Base-by-base conservation (phyloP, 2,888 invertebrate species). In the Macroteleia sp. region DNA sequence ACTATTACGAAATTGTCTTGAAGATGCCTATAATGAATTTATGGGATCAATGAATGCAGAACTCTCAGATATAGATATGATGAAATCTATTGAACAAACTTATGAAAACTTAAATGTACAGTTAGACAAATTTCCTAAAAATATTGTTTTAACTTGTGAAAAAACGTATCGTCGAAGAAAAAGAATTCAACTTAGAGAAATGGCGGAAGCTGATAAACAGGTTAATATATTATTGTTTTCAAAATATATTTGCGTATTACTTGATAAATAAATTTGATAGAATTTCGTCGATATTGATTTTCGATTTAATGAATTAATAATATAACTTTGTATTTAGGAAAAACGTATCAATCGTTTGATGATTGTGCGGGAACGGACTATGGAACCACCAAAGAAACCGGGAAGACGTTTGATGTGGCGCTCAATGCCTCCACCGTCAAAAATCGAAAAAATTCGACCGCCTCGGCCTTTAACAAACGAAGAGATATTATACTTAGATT, bases 201-300 rank as follows among this genome's bases (percentile, higher is more conserved):
- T 94, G 0, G 92, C 93, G 62, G 89, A 92, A 17, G 95, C 95
- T 2, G 92, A 93, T 1, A 92, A 91, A 62, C 94, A 95, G 88
- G 92, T 95, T 44, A 9, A 10, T 30, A 8, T 30, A 10, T 32
- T 17, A 4, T 46, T 32, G 9, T 44, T n/a, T n/a, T n/a, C n/a
- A n/a, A n/a, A n/a, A n/a, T n/a, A n/a, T n/a, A n/a, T n/a, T n/a
- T n/a, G n/a, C n/a, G n/a, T n/a, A n/a, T n/a, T n/a, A n/a, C n/a
- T n/a, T n/a, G n/a, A n/a, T n/a, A n/a, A n/a, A n/a, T n/a, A n/a
- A n/a, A n/a, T n/a, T n/a, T n/a, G n/a, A n/a, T n/a, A n/a, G n/a
- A n/a, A n/a, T n/a, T n/a, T n/a, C n/a, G n/a, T n/a, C n/a, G n/a
- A n/a, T n/a, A n/a, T n/a, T n/a, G n/a, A n/a, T n/a, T n/a, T n/a